Conservation (phyloP, 2,797 vertebrate species). For the Schizopygopsis malacanthus region DNA sequence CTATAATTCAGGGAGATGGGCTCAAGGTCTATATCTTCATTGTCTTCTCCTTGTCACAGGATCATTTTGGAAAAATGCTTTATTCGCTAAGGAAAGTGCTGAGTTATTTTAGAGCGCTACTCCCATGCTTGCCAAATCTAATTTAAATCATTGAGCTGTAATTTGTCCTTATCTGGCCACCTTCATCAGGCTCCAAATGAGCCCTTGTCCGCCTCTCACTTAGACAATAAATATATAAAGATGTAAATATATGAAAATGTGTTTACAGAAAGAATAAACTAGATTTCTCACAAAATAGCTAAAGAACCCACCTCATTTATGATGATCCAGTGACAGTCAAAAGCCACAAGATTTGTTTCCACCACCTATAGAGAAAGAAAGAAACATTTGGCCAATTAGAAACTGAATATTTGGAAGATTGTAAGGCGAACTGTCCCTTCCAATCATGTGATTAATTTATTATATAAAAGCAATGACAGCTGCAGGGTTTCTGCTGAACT, state of each 20-base stretch:
- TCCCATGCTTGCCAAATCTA: conserved; percentile 40
- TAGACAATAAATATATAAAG: conserved; percentile 7
- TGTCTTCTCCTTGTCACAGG: conserved; percentile 43
- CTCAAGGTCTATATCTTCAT: conserved; percentile 35
- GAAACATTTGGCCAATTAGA: conserved; percentile 4
- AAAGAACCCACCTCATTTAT: conserved; percentile 94
- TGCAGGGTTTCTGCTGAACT: not conserved
- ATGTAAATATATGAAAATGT: conserved; percentile 23
- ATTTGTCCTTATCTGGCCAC: conserved; percentile 45
- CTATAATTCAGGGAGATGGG: conserved; percentile 22
- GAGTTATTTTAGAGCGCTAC: conserved; percentile 37
- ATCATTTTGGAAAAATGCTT: conserved; percentile 40
- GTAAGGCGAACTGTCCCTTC: not conserved
- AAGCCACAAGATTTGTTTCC: conserved; percentile 98
- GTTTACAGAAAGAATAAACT: conserved; percentile 14
- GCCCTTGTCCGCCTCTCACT: conserved; percentile 29
- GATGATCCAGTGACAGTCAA: conserved; percentile 99
- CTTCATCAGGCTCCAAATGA: conserved; percentile 48
- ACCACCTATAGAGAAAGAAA: conserved; percentile 82
- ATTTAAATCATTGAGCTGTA: conserved; percentile 45
- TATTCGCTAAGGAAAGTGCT: conserved; percentile 26
- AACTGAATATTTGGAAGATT: not conserved
- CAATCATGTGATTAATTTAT: not conserved
- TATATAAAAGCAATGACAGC: conserved; percentile 1
- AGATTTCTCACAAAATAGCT: not conserved